These are phyloP conservation scores for Metaphire vulgaris DNA, from an alignment of 1,140 invertebrate genomes.

Conservation along the genomic window DNA sequence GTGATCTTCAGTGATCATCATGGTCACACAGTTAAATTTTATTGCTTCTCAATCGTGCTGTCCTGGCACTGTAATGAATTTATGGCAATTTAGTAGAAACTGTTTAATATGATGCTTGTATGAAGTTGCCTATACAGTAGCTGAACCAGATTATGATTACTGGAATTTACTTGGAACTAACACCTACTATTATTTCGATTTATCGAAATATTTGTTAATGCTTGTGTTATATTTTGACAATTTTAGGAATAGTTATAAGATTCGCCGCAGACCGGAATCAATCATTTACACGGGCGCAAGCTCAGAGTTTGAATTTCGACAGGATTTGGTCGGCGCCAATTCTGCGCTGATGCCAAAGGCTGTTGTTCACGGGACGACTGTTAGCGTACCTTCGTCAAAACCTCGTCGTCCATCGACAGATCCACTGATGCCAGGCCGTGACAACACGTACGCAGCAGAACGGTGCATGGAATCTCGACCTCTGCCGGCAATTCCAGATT, in stretches of 20 bases:
- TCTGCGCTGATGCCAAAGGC: background rate
- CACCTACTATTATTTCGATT: too few species aligned
- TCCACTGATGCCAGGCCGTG: conserved; percentile 1
- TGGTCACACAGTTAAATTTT: too few species aligned
- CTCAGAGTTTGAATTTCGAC: conserved; percentile 19
- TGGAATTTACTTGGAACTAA: too few species aligned
- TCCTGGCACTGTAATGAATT: too few species aligned
- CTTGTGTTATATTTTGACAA: too few species aligned
- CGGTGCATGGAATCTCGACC: conserved; percentile 12
- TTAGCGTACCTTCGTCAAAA: background rate
- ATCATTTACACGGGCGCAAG: conserved; percentile 5
- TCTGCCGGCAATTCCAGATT: conserved; percentile 7
- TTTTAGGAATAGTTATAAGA: conserved; percentile 6
- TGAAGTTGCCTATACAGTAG: too few species aligned
- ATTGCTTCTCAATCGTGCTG: too few species aligned
- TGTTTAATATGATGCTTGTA: too few species aligned
- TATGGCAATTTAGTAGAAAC: too few species aligned
- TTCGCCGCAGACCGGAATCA: conserved; percentile 5
- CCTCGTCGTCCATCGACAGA: conserved; percentile 8
- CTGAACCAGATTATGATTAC: too few species aligned
- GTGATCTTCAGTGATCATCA: too few species aligned
- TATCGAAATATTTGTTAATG: too few species aligned
- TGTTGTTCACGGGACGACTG: background rate
- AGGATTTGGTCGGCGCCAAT: conserved; percentile 1
- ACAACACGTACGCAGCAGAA: conserved; percentile 15